Evolutionary conservation across 2,888 invertebrate species (phyloP).

Genomic region (Pheosia tremula): DNA sequence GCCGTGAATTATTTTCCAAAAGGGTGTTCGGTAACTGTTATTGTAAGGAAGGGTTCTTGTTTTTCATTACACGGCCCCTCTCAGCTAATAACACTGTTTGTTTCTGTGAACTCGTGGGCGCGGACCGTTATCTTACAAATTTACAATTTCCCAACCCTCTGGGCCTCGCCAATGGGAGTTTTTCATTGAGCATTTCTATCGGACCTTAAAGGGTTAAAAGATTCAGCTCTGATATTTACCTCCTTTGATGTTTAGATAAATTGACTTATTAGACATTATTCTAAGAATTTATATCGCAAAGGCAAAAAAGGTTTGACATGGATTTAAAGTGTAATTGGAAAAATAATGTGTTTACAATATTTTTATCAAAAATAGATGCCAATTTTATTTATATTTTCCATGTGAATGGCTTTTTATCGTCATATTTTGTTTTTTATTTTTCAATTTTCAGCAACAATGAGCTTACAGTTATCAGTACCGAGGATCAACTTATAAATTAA

Average conservation of each 20-base stretch:
- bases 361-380: neutral
- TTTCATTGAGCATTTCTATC: neutral
- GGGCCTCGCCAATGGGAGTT: neutral
- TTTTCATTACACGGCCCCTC: constrained; percentile 48
- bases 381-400: neutral
- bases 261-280: neutral
- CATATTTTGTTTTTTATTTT: neutral
- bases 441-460: neutral
- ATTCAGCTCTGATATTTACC: neutral
- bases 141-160: neutral
- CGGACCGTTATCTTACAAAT: neutral
- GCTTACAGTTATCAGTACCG: neutral
- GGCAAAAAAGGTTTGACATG: neutral
- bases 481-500: too few species aligned
- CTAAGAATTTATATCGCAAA: neutral
- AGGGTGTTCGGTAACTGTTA: constrained; percentile 22
- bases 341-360: too few species aligned
- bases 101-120: constrained; percentile 30
- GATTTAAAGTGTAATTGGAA: too few species aligned
- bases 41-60: constrained; percentile 48
- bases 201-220: neutral
- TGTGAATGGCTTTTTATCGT: neutral
- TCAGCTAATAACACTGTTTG: constrained; percentile 52
- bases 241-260: neutral
- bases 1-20: constrained; percentile 38